These are phyloP conservation scores for Nemapogon koenigi DNA, from an alignment of 2,888 invertebrate species.

Conservation along the genomic window DNA sequence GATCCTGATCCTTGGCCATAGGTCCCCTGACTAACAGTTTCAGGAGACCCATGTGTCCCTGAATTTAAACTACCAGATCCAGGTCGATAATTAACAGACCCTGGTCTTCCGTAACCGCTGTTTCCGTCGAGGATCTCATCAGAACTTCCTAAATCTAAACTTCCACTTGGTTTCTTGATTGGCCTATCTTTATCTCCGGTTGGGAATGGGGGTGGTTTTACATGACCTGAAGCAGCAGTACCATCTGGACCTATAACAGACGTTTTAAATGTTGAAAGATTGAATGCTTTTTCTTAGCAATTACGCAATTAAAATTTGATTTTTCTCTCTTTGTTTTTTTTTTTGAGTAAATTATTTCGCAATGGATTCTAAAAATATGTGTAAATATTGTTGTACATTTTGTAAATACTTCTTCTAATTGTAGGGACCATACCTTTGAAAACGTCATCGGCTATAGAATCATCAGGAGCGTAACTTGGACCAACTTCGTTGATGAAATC, in stretches of 20 bases:
- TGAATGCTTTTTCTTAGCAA: not conserved
- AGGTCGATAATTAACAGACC: constrained; percentile 9
- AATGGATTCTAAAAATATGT: not conserved
- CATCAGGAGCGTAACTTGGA: constrained; percentile 26
- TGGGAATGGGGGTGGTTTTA: constrained; percentile 56
- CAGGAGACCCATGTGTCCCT: constrained; percentile 9
- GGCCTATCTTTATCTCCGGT: constrained; percentile 37
- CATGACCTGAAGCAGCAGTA: constrained; percentile 65
- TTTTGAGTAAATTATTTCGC: too few relatives aligned
- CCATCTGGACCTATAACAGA: constrained; percentile 47
- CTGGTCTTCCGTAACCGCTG: constrained; percentile 10
- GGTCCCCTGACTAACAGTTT: constrained; percentile 11
- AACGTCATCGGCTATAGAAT: constrained; percentile 37
- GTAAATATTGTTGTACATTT: not conserved
- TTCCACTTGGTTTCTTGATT: constrained; percentile 21
- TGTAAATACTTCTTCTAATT: not conserved
- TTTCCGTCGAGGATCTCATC: constrained; percentile 10
- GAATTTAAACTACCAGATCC: constrained; percentile 6
- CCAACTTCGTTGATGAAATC: constrained; percentile 45
- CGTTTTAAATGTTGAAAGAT: not conserved
- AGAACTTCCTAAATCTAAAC: constrained; percentile 11
- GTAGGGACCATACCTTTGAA: constrained; percentile 39
- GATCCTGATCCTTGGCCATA: constrained; percentile 14
- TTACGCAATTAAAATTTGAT: too few relatives aligned
- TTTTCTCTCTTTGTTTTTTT: too few relatives aligned